phyloP scores from a whole-genome alignment of 2,113 vertebrate genomes.

The Anoura caudifer region DNA sequence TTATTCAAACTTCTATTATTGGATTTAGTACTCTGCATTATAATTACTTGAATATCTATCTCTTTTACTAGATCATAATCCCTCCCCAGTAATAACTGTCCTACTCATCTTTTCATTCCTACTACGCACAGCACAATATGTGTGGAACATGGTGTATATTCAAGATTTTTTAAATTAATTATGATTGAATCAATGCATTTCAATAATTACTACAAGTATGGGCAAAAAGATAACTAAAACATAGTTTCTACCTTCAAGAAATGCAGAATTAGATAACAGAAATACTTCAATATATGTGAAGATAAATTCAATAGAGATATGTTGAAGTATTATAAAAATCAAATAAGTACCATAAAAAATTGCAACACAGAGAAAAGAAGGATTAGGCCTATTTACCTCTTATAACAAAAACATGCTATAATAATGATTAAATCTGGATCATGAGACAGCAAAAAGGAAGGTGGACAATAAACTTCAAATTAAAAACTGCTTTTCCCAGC shows the following conservation, averaged over 20 bases:
- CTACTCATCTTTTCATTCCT: neutral
- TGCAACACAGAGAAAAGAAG: neutral
- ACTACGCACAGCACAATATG: neutral
- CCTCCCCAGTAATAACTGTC: neutral
- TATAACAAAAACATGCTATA: neutral
- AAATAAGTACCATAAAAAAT: slow-evolving; percentile 22
- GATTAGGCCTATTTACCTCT: neutral
- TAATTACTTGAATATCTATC: neutral
- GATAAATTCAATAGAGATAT: neutral
- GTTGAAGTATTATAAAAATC: neutral
- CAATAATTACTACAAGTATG: neutral
- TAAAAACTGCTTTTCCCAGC: neutral
- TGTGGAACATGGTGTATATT: neutral
- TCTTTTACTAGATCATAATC: neutral
- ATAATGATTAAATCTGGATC: slow-evolving; percentile 16
- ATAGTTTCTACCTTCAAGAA: slow-evolving; percentile 3
- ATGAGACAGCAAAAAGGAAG: neutral
- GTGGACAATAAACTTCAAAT: neutral
- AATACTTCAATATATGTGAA: neutral
- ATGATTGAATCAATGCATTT: neutral
- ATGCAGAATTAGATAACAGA: neutral
- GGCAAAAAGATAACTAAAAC: neutral
- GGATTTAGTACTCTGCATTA: neutral
- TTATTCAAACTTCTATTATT: neutral
- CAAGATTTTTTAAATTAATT: neutral